Evolutionary conservation across 2,888 invertebrate genomes (phyloP).

Genomic region (Heliconius hortense): DNA sequence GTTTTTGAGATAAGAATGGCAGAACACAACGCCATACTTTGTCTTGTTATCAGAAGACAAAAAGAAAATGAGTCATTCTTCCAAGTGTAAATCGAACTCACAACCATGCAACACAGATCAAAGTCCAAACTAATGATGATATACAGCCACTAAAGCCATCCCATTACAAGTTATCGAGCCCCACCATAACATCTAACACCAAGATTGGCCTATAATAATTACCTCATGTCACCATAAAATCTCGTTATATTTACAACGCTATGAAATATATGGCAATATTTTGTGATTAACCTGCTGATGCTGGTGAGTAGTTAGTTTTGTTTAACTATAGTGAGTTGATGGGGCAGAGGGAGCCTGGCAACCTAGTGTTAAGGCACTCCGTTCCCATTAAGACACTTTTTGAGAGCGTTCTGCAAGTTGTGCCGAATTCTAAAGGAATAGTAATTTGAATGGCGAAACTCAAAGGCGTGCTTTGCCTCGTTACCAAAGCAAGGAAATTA

Average conservation of each 20-base stretch:
- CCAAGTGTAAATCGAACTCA: background rate
- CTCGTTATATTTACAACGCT: slow-evolving; percentile 34
- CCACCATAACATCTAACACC: slow-evolving; percentile 29
- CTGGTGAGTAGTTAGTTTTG: background rate
- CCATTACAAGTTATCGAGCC: slow-evolving; percentile 25
- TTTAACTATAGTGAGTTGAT: background rate
- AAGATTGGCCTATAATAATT: slow-evolving; percentile 59
- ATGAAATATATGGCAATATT: slow-evolving; percentile 24
- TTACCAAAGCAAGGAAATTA: too few relatives aligned
- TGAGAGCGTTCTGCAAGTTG: too few relatives aligned
- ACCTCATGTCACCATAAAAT: slow-evolving; percentile 45
- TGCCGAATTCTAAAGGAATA: too few relatives aligned
- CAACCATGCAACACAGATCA: background rate
- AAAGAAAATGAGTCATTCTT: too few relatives aligned
- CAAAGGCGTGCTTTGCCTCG: too few relatives aligned
- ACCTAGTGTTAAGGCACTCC: too few relatives aligned
- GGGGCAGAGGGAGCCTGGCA: too few relatives aligned
- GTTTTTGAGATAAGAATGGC: too few relatives aligned
- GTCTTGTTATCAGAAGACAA: too few relatives aligned
- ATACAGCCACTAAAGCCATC: slow-evolving; percentile 9
- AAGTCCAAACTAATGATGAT: slow-evolving; percentile 1
- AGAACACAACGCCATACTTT: too few relatives aligned
- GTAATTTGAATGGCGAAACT: too few relatives aligned
- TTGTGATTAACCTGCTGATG: slow-evolving; percentile 13
- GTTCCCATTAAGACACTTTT: too few relatives aligned